Evolutionary conservation across 2,888 invertebrate genomes (phyloP).

Genomic region (Neoscelio sp.): DNA sequence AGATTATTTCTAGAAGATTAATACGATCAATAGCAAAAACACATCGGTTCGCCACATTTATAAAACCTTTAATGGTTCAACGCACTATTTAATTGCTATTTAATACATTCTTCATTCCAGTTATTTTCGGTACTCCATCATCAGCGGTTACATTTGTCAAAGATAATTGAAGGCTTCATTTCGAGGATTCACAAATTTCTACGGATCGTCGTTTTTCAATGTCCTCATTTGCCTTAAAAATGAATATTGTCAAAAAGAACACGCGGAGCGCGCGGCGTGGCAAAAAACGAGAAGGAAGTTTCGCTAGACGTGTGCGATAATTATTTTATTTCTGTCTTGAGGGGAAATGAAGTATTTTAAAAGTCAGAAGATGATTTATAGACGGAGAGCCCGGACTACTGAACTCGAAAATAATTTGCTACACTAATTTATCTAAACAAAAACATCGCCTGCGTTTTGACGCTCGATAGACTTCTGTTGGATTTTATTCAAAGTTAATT

Average conservation of each 20-base stretch:
- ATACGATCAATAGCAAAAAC: conserved; percentile 30
- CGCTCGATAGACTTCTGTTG: not conserved
- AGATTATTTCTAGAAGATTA: conserved; percentile 56
- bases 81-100: conserved; percentile 53
- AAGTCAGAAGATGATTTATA: conserved; percentile 67
- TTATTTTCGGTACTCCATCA: conserved; percentile 48
- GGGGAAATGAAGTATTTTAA: conserved; percentile 64
- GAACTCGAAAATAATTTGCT: conserved; percentile 65
- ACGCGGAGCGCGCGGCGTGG: conserved; percentile 7
- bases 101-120: conserved; percentile 30
- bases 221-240: conserved; percentile 66
- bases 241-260: conserved; percentile 49
- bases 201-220: conserved; percentile 53
- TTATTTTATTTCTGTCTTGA: conserved; percentile 67
- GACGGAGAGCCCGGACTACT: conserved; percentile 27
- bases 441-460: conserved; percentile 18
- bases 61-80: conserved; percentile 27
- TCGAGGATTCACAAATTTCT: conserved; percentile 44
- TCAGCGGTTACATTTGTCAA: conserved; percentile 59
- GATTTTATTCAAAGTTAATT: not conserved
- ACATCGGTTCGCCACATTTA: not conserved
- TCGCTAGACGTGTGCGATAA: conserved; percentile 60
- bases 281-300: conserved; percentile 56
- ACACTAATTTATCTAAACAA: conserved; percentile 57
- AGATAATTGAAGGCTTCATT: conserved; percentile 63